Percentiles rank a stretch among this genome's conserved stretches.
Evolutionary conservation across 2,113 vertebrate genomes (phyloP).

Genomic region (Aphyosemion australe): DNA sequence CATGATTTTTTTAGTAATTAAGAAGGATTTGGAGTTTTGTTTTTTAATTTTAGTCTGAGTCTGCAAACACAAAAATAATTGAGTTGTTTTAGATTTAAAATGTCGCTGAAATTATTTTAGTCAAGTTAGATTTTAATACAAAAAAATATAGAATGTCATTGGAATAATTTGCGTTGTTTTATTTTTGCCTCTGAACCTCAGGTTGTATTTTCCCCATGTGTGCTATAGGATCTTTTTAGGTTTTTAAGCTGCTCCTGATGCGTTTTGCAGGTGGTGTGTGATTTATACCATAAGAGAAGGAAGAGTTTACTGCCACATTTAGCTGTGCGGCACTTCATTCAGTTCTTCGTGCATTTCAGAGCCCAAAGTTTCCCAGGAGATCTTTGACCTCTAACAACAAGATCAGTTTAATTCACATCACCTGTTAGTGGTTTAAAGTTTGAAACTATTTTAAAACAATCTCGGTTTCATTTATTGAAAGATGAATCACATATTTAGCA

Average conservation of each 20-base stretch:
- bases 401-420: not conserved
- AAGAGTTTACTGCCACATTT: not conserved
- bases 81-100: too few species aligned
- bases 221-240: not conserved
- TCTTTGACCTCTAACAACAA: not conserved
- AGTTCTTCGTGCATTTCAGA: not conserved
- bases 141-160: too few species aligned
- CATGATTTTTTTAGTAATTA: too few species aligned
- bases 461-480: slow-evolving; percentile 26
- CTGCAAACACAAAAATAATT: too few species aligned
- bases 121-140: too few species aligned
- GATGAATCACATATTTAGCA: slow-evolving; percentile 24
- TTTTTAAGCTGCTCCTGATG: not conserved
- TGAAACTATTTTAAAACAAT: slow-evolving; percentile 4
- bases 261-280: not conserved
- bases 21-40: too few species aligned
- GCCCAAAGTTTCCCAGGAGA: not conserved
- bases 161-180: too few species aligned
- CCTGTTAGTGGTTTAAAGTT: not conserved
- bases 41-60: too few species aligned
- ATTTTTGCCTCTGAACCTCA: not conserved
- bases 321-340: not conserved
- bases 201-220: not conserved
- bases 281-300: too few species aligned
- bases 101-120: too few species aligned